Conservation (phyloP, 2,888 invertebrate genomes). For the Lutraria lutraria region DNA sequence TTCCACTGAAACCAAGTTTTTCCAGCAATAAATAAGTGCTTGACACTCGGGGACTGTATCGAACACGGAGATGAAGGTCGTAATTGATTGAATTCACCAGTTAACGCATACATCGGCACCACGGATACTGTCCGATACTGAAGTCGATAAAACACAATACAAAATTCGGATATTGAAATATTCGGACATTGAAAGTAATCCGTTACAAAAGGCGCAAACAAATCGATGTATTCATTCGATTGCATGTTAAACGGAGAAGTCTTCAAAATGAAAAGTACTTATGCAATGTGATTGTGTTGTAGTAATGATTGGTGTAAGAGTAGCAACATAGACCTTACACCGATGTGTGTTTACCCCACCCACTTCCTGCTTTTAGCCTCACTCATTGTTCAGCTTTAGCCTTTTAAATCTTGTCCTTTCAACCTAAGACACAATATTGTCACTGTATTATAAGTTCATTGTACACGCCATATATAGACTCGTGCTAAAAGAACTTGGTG, state of each 20-base stretch:
- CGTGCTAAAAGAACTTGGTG: background rate
- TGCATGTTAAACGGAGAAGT: background rate
- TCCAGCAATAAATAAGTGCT: constrained; percentile 7
- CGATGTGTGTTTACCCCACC: constrained; percentile 19
- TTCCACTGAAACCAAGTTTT: background rate
- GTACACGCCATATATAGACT: background rate
- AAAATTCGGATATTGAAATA: background rate
- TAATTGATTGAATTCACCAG: background rate
- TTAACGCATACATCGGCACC: background rate
- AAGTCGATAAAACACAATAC: too few species aligned
- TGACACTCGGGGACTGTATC: background rate
- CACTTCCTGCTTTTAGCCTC: constrained; percentile 23
- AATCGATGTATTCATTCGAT: background rate
- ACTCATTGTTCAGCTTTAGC: constrained; percentile 13
- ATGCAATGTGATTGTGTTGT: constrained; percentile 10
- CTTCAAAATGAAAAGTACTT: background rate
- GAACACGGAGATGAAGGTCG: background rate
- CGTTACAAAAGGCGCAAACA: background rate
- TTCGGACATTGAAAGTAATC: constrained; percentile 11
- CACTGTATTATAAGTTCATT: constrained; percentile 14
- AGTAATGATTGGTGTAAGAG: constrained; percentile 7
- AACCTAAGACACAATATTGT: constrained; percentile 9
- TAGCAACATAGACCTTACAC: background rate
- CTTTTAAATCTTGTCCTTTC: background rate
- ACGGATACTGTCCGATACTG: background rate